Conservation (phyloP, 2,113 vertebrate genomes). For the Pygoscelis antarcticus region DNA sequence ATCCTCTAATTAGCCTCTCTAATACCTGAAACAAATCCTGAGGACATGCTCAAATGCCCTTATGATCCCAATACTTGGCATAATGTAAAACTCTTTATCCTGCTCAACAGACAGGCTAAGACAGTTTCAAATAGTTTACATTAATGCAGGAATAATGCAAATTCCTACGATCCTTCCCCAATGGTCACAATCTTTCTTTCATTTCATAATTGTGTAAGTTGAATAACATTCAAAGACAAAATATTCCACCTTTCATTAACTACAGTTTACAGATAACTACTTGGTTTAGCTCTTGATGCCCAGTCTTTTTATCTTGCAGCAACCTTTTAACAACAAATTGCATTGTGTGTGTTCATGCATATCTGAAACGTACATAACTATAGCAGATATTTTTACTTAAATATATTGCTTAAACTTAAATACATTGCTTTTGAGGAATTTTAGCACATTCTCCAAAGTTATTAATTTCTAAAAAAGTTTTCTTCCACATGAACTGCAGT, state of each 20-base stretch:
- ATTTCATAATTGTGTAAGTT: neutral
- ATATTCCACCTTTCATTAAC: neutral
- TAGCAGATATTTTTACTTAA: neutral
- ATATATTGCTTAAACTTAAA: neutral
- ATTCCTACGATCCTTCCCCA: neutral
- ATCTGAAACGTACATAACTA: neutral
- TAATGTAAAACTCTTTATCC: neutral
- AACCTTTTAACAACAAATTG: neutral
- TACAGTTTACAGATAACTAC: neutral
- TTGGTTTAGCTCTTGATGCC: too few relatives aligned
- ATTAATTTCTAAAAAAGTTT: neutral
- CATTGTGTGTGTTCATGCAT: neutral
- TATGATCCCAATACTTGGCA: neutral
- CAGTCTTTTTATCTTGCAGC: neutral
- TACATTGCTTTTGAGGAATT: neutral
- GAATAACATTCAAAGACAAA: neutral
- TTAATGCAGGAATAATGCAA: neutral
- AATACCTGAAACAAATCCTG: neutral
- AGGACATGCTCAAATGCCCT: neutral
- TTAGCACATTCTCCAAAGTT: neutral
- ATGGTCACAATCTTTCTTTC: neutral
- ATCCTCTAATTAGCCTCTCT: neutral
- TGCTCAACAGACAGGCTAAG: neutral
- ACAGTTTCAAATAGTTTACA: neutral
- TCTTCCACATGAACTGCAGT: neutral